These are phyloP conservation scores for Drosophila stalkeri DNA, from an alignment of 2,888 invertebrate genomes.

Conservation along the genomic window DNA sequence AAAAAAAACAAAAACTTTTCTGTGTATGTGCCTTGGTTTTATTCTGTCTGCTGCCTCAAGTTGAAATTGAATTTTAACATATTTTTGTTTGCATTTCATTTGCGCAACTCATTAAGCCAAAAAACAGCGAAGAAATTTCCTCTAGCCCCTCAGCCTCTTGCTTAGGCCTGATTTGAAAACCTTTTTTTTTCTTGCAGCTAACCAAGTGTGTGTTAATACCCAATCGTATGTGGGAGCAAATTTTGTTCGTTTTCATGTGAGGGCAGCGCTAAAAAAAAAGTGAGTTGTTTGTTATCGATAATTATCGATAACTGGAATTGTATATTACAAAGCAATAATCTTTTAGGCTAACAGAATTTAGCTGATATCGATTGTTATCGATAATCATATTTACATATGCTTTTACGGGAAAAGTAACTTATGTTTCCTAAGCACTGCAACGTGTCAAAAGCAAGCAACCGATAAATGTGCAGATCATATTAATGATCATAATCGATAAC, in stretches of 20 bases:
- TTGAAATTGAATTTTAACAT: constrained; percentile 70
- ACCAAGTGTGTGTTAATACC: neutral
- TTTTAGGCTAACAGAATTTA: neutral
- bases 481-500: neutral
- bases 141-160: neutral
- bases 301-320: neutral
- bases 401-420: neutral
- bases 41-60: constrained; percentile 51
- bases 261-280: neutral
- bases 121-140: constrained; percentile 29
- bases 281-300: neutral
- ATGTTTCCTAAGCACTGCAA: neutral
- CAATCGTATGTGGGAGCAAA: neutral
- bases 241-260: neutral
- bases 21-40: constrained; percentile 45
- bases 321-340: neutral
- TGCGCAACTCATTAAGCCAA: constrained; percentile 67
- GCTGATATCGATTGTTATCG: neutral
- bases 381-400: neutral
- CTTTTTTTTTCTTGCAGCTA: neutral
- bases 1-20: constrained; percentile 32
- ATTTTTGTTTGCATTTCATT: constrained; percentile 70
- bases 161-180: neutral
- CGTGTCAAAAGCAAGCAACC: neutral
- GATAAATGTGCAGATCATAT: neutral